Evolutionary conservation across 1,140 invertebrate genomes (phyloP).

Genomic region (Drosophila biarmipes): DNA sequence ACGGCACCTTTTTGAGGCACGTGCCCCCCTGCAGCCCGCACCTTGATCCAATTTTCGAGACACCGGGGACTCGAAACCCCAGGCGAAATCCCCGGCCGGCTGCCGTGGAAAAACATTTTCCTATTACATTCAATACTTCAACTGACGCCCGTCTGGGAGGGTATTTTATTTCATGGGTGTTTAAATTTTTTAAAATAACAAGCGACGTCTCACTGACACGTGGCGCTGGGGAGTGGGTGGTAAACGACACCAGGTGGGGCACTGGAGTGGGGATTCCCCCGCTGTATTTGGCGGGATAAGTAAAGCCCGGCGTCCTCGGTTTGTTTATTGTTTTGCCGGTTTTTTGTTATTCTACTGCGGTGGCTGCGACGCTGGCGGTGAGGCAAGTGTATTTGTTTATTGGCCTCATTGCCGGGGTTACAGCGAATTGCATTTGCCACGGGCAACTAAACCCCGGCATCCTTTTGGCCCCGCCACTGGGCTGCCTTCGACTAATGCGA

Average conservation of each 20-base stretch:
- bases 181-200: constrained; percentile 82
- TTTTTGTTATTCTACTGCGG: constrained; percentile 35
- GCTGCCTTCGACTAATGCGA: constrained; percentile 65
- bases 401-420: constrained; percentile 73
- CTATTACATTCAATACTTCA: constrained; percentile 77
- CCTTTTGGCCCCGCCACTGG: constrained; percentile 57
- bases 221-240: constrained; percentile 63
- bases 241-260: constrained; percentile 59
- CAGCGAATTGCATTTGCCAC: constrained; percentile 75
- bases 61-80: constrained; percentile 29
- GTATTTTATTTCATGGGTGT: constrained; percentile 82
- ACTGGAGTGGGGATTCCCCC: constrained; percentile 25
- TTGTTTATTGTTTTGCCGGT: constrained; percentile 47
- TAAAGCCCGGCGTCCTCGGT: constrained; percentile 9
- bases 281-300: constrained; percentile 15
- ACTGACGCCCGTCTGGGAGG: constrained; percentile 19
- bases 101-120: constrained; percentile 79
- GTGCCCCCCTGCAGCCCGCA: constrained; percentile 30
- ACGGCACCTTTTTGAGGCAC: constrained; percentile 46
- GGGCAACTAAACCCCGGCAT: constrained; percentile 65
- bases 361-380: not conserved
- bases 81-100: constrained; percentile 38
- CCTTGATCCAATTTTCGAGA: constrained; percentile 76
- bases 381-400: constrained; percentile 76
- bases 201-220: constrained; percentile 73